Base-by-base conservation (phyloP, 2,797 vertebrate species). In the Sebastolobus altivelis region DNA sequence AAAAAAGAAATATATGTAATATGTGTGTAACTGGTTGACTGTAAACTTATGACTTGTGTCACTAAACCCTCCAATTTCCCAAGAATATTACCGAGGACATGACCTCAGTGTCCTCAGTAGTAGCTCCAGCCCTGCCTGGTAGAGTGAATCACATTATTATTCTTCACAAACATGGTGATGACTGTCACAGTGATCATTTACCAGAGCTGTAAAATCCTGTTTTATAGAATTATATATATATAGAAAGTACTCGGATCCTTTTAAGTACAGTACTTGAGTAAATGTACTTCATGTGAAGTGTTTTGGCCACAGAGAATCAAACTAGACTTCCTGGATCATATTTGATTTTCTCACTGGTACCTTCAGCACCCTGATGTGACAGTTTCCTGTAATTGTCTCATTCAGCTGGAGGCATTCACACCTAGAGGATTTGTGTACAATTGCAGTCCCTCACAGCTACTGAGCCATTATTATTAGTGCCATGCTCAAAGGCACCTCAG, bases 361-460 rank as follows among this genome's bases (percentile, higher is more conserved):
- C 22, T 79, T 79, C 37, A 65, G 31, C 62, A 22, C 2, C 43
- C 27, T 52, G 52, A 38, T 43, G 59, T 75, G 40, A 77, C 56
- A 67, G 75, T 77, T 85, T 77, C 35, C 62, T 40, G n/a, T 79
- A 67, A 74, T 70, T 16, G 40, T 33, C 60, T 72, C 33, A 38
- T 62, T 66, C 56, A 69, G 40, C 69, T 67, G 43, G 54, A 83
- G 46, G 70, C 58, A 4, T 63, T 62, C 35, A 77, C 73, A 82
- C 76, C 67, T 58, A 33, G 61, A 68, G 14, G 20, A 27, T 71
- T 54, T 59, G 70, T 52, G 8, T 60, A 56, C 75, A 20, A 49
- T 65, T 56, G 22, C 1, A 8, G 66, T 33, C 22, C 52, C 37
- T 52, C 18, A 6, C 46, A 70, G 37, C 33, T 54, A 29, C 63